These are phyloP conservation scores for Anthopleura sola DNA, from an alignment of 64 coral and sea anemone genomes.

Conservation along the genomic window DNA sequence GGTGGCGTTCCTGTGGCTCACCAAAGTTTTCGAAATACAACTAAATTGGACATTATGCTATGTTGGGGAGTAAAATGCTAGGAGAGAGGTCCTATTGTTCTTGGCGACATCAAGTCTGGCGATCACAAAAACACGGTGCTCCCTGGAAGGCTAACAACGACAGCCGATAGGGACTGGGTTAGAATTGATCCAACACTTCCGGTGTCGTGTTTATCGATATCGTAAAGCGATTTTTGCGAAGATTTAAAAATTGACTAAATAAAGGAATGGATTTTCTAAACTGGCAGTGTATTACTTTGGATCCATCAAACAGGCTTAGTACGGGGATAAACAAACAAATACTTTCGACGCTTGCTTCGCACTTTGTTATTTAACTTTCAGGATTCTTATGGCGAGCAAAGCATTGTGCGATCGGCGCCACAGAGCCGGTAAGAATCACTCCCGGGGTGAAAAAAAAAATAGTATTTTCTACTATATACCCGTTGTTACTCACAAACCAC, in stretches of 20 bases:
- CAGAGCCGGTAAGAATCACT: conserved; percentile 56
- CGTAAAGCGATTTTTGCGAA: conserved; percentile 9
- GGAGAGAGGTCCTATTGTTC: conserved; percentile 61
- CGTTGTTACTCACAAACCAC: conserved; percentile 14
- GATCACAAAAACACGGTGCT: conserved; percentile 65
- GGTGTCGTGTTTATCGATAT: conserved; percentile 20
- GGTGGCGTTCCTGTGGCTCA: conserved; percentile 1
- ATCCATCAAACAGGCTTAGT: background rate
- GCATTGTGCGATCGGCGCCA: conserved; percentile 80
- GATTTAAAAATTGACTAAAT: background rate
- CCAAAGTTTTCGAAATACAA: conserved; percentile 12
- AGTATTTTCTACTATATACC: conserved; percentile 56
- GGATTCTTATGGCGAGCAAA: conserved; percentile 79
- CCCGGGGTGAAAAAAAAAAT: conserved; percentile 81
- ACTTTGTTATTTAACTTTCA: conserved; percentile 84
- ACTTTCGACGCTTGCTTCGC: conserved; percentile 40
- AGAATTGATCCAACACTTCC: conserved; percentile 50
- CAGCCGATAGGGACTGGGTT: conserved; percentile 25
- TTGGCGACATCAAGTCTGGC: conserved; percentile 80
- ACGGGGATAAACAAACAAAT: conserved; percentile 65
- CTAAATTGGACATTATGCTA: conserved; percentile 19
- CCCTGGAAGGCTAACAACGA: conserved; percentile 49
- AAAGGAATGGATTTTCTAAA: background rate
- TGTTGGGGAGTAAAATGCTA: conserved; percentile 5
- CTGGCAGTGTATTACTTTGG: background rate